Evolutionary conservation across 2,888 invertebrate genomes (phyloP), one percentile per base, ranked within the genome.

Genomic region (Tachystola acroxantha): DNA sequence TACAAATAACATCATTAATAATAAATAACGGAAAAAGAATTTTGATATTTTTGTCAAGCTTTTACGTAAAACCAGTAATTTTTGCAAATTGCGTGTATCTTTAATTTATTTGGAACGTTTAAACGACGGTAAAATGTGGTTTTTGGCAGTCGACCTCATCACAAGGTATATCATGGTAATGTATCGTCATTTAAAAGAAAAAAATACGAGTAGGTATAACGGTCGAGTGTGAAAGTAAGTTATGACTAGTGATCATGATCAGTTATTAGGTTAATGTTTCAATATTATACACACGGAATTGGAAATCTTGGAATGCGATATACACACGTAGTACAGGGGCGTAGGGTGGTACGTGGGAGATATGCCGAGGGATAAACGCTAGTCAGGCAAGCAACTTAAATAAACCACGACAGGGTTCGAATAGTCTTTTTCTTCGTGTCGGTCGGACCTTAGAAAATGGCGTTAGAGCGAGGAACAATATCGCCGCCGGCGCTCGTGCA

Each of bases 401-500:
- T 78, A 80, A 75, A 70, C 64, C 57, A 62, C 56, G 53, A 56
- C 59, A 50, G 48, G 50, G 53, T 57, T 58, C 56, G 49, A 60
- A 62, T 60, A 51, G 57, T 60, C 64, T 64, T 74, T 73, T 76
- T 74, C 69, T 69, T 60, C 53, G 52, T 35, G 36, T 53, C 50
- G 50, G 36, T 53, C 50, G 50, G 46, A 58, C 49, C 60, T 73
- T 72, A 75, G 76, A 75, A 76, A 76, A 77, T 68, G 66, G 74
- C 74, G 68, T 74, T 77, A 78, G 79, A 78, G 59, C 64, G 43
- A 50, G 57, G 64, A 60, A 70, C 65, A 71, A 69, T 71, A 74
- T 64, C 57, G 74, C 77, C 67, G 48, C 57, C 60, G 75, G 77
- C 75, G 69, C 56, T 78, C 75, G 71, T 73, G 78, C 68, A 51